phyloP scores from a whole-genome alignment of 2,113 vertebrate genomes.

The Mirza zaza region DNA sequence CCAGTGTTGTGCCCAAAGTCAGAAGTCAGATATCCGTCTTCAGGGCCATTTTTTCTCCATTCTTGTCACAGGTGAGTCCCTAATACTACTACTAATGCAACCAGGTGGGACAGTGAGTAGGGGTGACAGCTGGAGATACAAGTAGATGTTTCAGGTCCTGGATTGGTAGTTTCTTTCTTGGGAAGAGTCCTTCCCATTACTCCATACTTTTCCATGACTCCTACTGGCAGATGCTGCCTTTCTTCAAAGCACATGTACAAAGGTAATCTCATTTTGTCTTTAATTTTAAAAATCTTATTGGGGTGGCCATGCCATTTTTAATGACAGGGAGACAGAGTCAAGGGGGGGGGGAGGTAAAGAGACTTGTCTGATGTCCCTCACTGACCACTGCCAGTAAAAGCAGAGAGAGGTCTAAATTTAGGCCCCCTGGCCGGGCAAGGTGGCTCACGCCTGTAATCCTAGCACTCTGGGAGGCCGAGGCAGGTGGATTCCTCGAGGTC shows the following conservation, averaged over 20 bases:
- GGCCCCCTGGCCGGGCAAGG: not conserved
- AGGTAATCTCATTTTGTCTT: constrained; percentile 1
- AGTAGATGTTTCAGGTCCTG: not conserved
- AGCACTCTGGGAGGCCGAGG: too few species aligned
- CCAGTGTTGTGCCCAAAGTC: constrained; percentile 30
- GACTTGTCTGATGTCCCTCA: not conserved
- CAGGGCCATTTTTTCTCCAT: constrained; percentile 6
- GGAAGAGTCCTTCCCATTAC: not conserved
- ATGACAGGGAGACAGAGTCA: not conserved
- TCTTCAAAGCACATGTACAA: not conserved
- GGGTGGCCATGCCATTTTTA: not conserved
- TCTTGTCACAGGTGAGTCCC: constrained; percentile 12
- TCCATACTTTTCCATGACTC: not conserved
- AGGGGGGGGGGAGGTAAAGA: not conserved
- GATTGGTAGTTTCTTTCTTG: not conserved
- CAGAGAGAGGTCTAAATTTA: not conserved
- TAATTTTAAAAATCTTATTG: not conserved
- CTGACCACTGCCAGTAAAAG: not conserved
- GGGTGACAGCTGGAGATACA: not conserved
- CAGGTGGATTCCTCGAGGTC: too few species aligned
- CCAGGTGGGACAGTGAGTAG: not conserved
- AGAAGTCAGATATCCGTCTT: not conserved
- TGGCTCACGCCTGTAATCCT: too few species aligned
- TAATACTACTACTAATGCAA: not conserved
- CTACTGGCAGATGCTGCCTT: not conserved